Evolutionary conservation across 2,113 vertebrate species (phyloP).

Genomic region (Embiotoca jacksoni): DNA sequence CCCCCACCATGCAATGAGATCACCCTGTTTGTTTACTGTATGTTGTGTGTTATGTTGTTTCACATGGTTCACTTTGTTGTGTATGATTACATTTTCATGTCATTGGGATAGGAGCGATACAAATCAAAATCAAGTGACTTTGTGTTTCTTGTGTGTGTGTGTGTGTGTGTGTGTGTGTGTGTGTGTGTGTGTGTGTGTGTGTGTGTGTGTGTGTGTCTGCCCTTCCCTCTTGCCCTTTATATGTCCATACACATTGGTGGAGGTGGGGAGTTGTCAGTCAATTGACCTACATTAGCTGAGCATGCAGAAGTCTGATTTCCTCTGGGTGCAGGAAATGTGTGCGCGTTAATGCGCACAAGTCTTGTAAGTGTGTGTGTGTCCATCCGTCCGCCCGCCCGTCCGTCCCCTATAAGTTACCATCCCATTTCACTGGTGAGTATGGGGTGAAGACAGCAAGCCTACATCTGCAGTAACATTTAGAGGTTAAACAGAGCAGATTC

Average conservation of each 20-base stretch:
- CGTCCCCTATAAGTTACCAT: slow-evolving; percentile 34
- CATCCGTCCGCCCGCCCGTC: background rate
- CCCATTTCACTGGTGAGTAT: background rate
- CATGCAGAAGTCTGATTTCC: slow-evolving; percentile 62
- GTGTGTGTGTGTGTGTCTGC: background rate
- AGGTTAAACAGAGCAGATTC: slow-evolving; percentile 27
- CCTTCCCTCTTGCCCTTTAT: slow-evolving; percentile 37
- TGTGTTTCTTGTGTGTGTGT: background rate
- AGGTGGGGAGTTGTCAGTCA: slow-evolving; percentile 50
- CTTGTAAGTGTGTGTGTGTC: background rate
- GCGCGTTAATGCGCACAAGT: slow-evolving; percentile 3
- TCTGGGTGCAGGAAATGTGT: slow-evolving; percentile 44
- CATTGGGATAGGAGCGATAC: background rate
- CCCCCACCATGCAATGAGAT: slow-evolving; percentile 28
- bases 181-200: background rate
- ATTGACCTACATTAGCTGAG: slow-evolving; percentile 72
- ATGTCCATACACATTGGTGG: slow-evolving; percentile 46
- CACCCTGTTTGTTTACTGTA: slow-evolving; percentile 5
- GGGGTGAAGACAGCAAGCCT: slow-evolving; percentile 16
- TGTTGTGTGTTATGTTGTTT: background rate
- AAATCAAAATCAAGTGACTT: background rate
- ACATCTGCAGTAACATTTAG: slow-evolving; percentile 59
- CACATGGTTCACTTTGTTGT: background rate
- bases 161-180: background rate
- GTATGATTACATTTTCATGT: background rate